Evolutionary conservation across 2,888 invertebrate genomes (phyloP).

Genomic region (Gisinianus flammeolus): DNA sequence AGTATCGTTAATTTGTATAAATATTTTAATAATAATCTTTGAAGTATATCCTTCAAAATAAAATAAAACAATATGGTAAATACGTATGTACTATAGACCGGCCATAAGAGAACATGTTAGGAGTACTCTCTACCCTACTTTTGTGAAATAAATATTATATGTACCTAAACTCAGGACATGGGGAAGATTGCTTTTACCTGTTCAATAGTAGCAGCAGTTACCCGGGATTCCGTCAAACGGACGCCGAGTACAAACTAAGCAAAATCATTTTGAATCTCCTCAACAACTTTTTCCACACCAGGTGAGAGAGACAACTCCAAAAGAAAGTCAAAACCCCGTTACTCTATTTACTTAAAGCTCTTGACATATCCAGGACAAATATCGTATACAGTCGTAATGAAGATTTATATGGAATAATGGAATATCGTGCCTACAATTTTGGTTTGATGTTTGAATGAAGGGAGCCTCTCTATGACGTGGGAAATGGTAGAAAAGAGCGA

Average conservation of each 20-base stretch:
- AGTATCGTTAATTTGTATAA: too few species aligned
- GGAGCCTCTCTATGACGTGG: constrained; percentile 17
- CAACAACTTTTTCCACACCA: constrained; percentile 49
- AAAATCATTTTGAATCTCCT: constrained; percentile 51
- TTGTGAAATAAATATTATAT: neutral
- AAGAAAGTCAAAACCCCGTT: neutral
- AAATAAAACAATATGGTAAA: neutral
- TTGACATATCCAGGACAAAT: neutral
- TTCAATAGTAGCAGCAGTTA: constrained; percentile 47
- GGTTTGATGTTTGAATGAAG: neutral
- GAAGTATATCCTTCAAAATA: too few species aligned
- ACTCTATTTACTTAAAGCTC: neutral
- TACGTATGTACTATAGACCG: neutral
- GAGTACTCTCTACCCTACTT: too few species aligned
- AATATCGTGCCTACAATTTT: neutral
- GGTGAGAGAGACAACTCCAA: constrained; percentile 33
- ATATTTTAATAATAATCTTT: too few species aligned
- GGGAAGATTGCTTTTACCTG: constrained; percentile 47
- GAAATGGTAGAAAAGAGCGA: neutral
- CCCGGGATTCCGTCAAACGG: constrained; percentile 44
- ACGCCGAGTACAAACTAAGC: constrained; percentile 47
- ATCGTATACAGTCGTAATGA: neutral
- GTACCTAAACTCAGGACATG: constrained; percentile 35
- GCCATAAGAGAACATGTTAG: too few species aligned
- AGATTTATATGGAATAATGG: neutral